A percentile compares a stretch with the other conserved stretches of the same genome.
Conservation (phyloP, 64 coral and sea anemone species). For the Montipora efflorescens region DNA sequence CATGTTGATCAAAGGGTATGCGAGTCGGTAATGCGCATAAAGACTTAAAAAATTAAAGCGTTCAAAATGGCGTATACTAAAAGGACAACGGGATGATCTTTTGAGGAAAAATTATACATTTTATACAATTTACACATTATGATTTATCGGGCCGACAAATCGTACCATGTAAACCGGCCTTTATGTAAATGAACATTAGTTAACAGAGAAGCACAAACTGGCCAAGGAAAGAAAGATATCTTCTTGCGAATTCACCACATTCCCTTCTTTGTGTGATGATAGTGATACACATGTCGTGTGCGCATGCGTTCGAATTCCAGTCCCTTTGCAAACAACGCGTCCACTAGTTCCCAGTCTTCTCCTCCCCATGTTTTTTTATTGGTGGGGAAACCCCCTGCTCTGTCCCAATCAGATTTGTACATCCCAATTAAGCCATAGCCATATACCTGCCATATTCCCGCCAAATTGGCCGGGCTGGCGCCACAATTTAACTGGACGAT, state of each 20-base stretch:
- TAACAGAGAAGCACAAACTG: too few relatives aligned
- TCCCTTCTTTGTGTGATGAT: slow-evolving; percentile 66
- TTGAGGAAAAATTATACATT: too few relatives aligned
- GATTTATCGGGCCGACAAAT: too few relatives aligned
- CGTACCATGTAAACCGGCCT: too few relatives aligned
- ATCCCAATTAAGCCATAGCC: slow-evolving; percentile 68
- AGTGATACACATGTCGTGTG: slow-evolving; percentile 57
- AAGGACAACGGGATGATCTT: too few relatives aligned
- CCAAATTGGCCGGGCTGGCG: slow-evolving; percentile 13
- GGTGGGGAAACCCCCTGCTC: slow-evolving; percentile 29
- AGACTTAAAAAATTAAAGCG: too few relatives aligned
- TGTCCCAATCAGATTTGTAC: slow-evolving; percentile 80
- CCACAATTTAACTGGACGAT: slow-evolving; percentile 64
- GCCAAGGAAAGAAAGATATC: not conserved
- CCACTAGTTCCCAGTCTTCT: slow-evolving; percentile 64
- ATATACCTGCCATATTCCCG: slow-evolving; percentile 65
- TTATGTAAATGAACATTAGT: too few relatives aligned
- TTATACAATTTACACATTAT: too few relatives aligned
- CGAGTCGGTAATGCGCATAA: too few relatives aligned
- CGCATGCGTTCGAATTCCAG: slow-evolving; percentile 73
- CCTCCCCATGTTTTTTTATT: slow-evolving; percentile 43
- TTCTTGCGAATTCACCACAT: slow-evolving; percentile 18
- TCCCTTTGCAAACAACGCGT: slow-evolving; percentile 41
- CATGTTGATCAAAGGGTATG: too few relatives aligned
- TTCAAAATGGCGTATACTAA: too few relatives aligned